Percentiles rank a stretch among this genome's conserved stretches.
Evolutionary conservation across 2,113 vertebrate genomes (phyloP).

Genomic region (Psammodynastes pulverulentus): DNA sequence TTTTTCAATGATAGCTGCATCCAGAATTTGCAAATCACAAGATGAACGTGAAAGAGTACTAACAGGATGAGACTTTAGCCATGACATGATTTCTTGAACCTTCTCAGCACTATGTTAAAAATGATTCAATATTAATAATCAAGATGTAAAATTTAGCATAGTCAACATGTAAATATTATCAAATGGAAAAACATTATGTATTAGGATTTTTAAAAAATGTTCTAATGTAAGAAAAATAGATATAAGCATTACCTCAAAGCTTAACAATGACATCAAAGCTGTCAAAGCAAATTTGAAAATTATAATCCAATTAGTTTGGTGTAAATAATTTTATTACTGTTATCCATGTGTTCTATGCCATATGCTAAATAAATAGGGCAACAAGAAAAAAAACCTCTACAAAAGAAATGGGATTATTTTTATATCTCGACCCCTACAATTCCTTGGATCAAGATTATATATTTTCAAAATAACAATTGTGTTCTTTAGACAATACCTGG

Average conservation of each 20-base stretch:
- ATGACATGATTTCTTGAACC: slow-evolving; percentile 83
- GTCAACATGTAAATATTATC: neutral
- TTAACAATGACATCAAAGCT: neutral
- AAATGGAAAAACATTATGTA: neutral
- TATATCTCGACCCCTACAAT: neutral
- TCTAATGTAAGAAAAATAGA: neutral
- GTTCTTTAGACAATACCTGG: neutral
- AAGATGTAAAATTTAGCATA: slow-evolving; percentile 16
- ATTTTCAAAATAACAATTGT: neutral
- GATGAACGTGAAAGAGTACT: slow-evolving; percentile 81
- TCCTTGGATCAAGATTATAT: neutral
- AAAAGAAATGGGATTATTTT: neutral
- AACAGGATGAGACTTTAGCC: slow-evolving; percentile 84
- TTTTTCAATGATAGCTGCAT: slow-evolving; percentile 81
- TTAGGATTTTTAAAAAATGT: neutral
- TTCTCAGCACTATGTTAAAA: slow-evolving; percentile 76
- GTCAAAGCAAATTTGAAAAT: neutral
- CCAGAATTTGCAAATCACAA: slow-evolving; percentile 87
- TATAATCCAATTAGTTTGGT: neutral
- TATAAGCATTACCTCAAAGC: neutral
- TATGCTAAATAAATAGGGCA: neutral
- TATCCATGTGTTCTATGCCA: neutral
- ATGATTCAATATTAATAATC: slow-evolving; percentile 31
- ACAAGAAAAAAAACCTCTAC: neutral
- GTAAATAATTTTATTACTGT: neutral